Base-by-base conservation (phyloP, 64 coral and sea anemone genomes). In the Montipora sp. region DNA sequence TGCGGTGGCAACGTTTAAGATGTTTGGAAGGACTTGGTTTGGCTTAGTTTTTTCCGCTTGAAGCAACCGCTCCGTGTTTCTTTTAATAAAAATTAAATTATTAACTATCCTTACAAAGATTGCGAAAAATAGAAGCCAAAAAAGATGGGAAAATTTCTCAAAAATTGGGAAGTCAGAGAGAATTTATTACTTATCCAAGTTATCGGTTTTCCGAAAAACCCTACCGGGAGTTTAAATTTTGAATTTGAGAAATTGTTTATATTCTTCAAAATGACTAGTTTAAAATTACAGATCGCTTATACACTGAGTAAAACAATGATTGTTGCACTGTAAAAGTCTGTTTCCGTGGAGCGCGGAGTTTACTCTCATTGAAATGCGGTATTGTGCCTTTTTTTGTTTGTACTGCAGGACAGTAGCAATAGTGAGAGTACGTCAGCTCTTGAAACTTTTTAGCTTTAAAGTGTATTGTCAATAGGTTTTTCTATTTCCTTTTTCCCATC, bases 231-330 rank as follows among this genome's bases (percentile, higher is more conserved):
- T 24, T 74, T 20, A 80, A 53, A 80, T 51, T 51, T 47, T 83
- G 59, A 83, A 83, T 83, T 63, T 76, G 10, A 6, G 43, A 47
- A 76, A 76, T 45, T 76, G 46, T 76, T 76, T 76, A 46, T 76
- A 14, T 76, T 8, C 6, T 44, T 76, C 15, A 1, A 73, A 36
- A 36, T 36, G 36, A 36, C 36, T 36, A 36, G 36, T 36, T 36
- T 36, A 36, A 36, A 36, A 36, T 36, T 2, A 36, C 36, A 36
- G 36, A 36, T 36, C 36, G 36, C 36, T 36, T 36, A 36, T 36
- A 36, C 36, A 36, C 36, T 36, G 36, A 36, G 36, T 36, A 36
- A 36, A 36, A 36, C 36, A 67, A 55, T 22, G 5, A 55, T 55
- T 55, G 51, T 36, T 36, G 36, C 36, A 36, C 36, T 36, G 36